Conservation (phyloP, 2,888 invertebrate genomes). For the Ptilodon capucinus region DNA sequence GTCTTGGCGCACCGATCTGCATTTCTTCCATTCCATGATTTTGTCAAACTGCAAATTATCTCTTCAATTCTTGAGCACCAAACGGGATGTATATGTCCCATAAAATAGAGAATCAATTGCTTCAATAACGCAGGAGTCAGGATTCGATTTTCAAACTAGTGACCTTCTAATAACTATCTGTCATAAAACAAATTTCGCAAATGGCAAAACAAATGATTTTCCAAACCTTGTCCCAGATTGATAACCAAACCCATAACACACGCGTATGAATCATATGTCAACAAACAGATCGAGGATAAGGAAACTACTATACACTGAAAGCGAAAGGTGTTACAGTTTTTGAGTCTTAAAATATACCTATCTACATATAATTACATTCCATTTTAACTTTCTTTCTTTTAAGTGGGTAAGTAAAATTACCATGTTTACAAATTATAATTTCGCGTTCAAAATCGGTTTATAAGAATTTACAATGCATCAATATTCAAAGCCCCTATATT, state of each 20-base stretch:
- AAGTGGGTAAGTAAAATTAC: slow-evolving; percentile 11
- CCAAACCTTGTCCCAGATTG: not conserved
- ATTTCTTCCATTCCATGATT: too few relatives aligned
- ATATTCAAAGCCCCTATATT: not conserved
- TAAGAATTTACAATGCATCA: too few relatives aligned
- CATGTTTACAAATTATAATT: too few relatives aligned
- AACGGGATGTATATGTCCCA: too few relatives aligned
- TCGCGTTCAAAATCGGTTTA: too few relatives aligned
- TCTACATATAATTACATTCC: not conserved
- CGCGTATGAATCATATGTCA: not conserved
- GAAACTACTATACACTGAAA: not conserved
- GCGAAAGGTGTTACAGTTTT: not conserved
- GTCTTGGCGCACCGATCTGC: too few relatives aligned
- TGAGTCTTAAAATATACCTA: not conserved
- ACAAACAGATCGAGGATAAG: not conserved
- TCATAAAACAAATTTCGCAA: not conserved
- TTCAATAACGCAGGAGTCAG: too few relatives aligned
- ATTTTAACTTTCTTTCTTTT: slow-evolving; percentile 12
- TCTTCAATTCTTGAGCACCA: too few relatives aligned
- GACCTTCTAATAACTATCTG: not conserved
- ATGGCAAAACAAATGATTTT: not conserved
- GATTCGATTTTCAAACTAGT: not conserved
- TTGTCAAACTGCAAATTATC: too few relatives aligned
- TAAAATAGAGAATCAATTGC: too few relatives aligned
- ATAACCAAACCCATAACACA: not conserved